A percentile compares a stretch with the other conserved stretches of the same genome.
These are phyloP conservation scores for Malthinus seriepunctatus DNA, from an alignment of 2,888 invertebrate genomes.

Conservation along the genomic window DNA sequence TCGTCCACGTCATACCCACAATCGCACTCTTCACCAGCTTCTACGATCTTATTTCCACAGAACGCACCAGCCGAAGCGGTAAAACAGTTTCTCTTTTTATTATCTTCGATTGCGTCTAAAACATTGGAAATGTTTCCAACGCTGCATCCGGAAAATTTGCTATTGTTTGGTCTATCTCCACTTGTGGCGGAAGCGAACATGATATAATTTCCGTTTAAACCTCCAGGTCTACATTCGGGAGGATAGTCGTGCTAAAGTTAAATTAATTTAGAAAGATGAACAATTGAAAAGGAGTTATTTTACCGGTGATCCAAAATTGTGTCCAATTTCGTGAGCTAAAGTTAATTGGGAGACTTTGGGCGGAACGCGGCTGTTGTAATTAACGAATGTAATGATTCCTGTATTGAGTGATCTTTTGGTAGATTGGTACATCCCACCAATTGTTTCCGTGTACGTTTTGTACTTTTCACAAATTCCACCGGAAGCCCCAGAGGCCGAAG, in stretches of 20 bases:
- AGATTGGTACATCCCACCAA: conserved; percentile 91
- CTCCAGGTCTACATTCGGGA: conserved; percentile 87
- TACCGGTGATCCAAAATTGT: conserved; percentile 98
- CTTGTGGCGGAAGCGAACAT: conserved; percentile 99
- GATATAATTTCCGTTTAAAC: conserved; percentile 93
- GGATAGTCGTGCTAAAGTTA: conserved; percentile 87
- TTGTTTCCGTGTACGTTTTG: conserved; percentile 95
- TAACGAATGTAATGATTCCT: conserved; percentile 98
- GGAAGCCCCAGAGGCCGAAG: conserved; percentile 94
- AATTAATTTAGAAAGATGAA: conserved; percentile 26
- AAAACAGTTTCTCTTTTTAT: conserved; percentile 92
- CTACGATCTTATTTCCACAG: conserved; percentile 99
- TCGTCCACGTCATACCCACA: conserved; percentile 93
- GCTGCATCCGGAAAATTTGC: conserved; percentile 94
- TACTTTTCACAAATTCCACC: conserved; percentile 99
- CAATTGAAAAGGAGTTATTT: conserved; percentile 46
- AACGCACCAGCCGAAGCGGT: conserved; percentile 91
- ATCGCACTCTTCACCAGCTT: conserved; percentile 97
- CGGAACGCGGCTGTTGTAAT: conserved; percentile 96
- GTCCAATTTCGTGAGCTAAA: conserved; percentile 97
- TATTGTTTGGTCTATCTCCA: conserved; percentile 97
- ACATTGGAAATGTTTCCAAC: conserved; percentile 94
- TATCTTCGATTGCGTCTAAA: conserved; percentile 87
- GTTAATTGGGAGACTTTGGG: conserved; percentile 97
- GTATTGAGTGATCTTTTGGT: conserved; percentile 95